Evolutionary conservation across 2,797 vertebrate genomes (phyloP).

Genomic region (Thripadectes ignobilis): DNA sequence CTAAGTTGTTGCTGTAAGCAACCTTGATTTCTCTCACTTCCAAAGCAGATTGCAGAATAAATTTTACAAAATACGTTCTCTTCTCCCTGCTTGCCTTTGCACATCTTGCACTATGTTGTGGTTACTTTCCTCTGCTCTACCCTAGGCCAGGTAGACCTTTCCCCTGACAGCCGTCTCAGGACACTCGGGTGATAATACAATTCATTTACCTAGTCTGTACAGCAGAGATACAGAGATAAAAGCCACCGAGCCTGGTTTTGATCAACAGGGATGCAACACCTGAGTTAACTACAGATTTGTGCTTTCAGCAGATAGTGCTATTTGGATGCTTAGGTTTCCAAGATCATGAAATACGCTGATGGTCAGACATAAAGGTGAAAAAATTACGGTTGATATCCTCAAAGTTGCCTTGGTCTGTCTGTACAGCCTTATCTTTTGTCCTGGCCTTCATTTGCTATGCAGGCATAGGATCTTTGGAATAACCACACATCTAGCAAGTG

Average conservation of each 20-base stretch:
- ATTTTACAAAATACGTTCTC: neutral
- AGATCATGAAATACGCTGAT: neutral
- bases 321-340: neutral
- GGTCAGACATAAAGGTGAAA: neutral
- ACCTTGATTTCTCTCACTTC: neutral
- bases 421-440: neutral
- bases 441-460: neutral
- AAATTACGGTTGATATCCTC: neutral
- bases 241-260: neutral
- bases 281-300: neutral
- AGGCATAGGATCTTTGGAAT: neutral
- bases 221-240: neutral
- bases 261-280: neutral
- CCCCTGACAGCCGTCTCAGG: neutral
- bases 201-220: neutral
- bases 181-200: neutral
- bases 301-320: neutral
- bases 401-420: neutral
- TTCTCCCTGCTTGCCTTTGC: neutral
- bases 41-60: neutral
- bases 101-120: neutral
- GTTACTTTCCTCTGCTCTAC: neutral
- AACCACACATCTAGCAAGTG: neutral
- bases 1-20: neutral
- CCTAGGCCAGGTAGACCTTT: neutral